phyloP scores from a whole-genome alignment of 2,888 invertebrate genomes.

The Schrankia costaestrigalis region DNA sequence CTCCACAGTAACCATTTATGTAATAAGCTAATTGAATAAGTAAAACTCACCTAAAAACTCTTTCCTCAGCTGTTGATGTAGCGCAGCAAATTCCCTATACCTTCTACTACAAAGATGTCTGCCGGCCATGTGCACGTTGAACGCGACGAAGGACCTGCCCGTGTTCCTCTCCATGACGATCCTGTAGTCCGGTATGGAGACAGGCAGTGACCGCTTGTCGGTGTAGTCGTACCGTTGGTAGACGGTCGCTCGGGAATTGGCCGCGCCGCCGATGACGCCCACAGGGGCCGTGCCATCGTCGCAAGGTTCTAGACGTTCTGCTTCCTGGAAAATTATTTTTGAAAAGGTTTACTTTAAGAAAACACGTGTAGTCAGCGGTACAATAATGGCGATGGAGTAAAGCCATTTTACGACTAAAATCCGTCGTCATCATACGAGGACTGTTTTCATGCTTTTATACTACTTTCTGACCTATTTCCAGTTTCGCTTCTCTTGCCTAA shows the following conservation, averaged over 20 bases:
- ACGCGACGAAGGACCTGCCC: constrained; percentile 95
- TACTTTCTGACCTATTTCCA: no score
- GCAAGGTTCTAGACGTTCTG: constrained; percentile 90
- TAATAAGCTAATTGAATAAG: no score
- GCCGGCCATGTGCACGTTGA: constrained; percentile 99
- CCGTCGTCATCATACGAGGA: no score
- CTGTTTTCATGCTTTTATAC: no score
- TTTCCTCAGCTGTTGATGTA: constrained; percentile 93
- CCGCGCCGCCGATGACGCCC: constrained; percentile 71
- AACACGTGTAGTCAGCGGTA: no score
- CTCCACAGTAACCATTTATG: no score
- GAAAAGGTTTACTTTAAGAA: background rate
- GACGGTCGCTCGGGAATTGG: constrained; percentile 68
- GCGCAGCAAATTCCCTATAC: constrained; percentile 96
- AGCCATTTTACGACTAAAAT: no score
- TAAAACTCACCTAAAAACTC: constrained; percentile 88
- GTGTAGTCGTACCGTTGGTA: constrained; percentile 91
- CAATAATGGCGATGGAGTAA: no score
- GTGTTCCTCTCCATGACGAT: constrained; percentile 89
- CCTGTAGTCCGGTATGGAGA: constrained; percentile 97
- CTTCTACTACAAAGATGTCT: constrained; percentile 97
- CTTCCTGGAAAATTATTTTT: constrained; percentile 82
- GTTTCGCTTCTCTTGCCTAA: no score
- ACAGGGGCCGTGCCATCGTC: constrained; percentile 84
- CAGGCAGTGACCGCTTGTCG: constrained; percentile 94